Evolutionary conservation across 1,140 invertebrate genomes (phyloP).

Genomic region (Hylyphantes graminicola): DNA sequence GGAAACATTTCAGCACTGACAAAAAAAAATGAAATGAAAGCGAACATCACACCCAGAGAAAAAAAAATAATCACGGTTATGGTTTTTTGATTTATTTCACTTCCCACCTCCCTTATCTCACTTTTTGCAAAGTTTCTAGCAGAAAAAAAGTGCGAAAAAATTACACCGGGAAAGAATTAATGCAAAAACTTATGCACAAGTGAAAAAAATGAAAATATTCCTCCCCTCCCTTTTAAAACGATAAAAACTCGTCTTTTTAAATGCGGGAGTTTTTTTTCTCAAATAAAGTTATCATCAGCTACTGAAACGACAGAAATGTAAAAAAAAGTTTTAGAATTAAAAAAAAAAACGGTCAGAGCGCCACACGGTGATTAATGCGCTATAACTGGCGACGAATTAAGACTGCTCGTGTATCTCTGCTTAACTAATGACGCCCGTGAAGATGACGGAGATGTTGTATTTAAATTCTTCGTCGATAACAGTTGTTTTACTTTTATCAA

Average conservation of each 20-base stretch:
- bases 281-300: slow-evolving; percentile 53
- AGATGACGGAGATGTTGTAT: too few relatives aligned
- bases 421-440: slow-evolving; percentile 32
- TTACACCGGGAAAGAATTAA: slow-evolving; percentile 41
- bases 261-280: slow-evolving; percentile 19
- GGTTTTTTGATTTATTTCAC: slow-evolving; percentile 54
- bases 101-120: slow-evolving; percentile 48
- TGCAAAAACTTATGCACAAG: slow-evolving; percentile 30
- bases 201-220: neutral
- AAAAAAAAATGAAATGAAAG: slow-evolving; percentile 23
- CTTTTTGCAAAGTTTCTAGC: neutral
- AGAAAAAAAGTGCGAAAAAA: slow-evolving; percentile 25
- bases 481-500: too few relatives aligned
- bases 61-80: slow-evolving; percentile 20
- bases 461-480: too few relatives aligned
- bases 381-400: slow-evolving; percentile 54
- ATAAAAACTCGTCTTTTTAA: slow-evolving; percentile 37
- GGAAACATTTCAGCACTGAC: slow-evolving; percentile 26
- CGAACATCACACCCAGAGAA: neutral
- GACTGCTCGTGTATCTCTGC: slow-evolving; percentile 18
- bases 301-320: neutral
- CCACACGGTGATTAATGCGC: slow-evolving; percentile 45
- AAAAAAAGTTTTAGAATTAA: slow-evolving; percentile 8
- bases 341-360: slow-evolving; percentile 22
- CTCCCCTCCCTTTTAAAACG: slow-evolving; percentile 18